Conservation (phyloP, 2,888 invertebrate species). For the Amblyteles armatorius region DNA sequence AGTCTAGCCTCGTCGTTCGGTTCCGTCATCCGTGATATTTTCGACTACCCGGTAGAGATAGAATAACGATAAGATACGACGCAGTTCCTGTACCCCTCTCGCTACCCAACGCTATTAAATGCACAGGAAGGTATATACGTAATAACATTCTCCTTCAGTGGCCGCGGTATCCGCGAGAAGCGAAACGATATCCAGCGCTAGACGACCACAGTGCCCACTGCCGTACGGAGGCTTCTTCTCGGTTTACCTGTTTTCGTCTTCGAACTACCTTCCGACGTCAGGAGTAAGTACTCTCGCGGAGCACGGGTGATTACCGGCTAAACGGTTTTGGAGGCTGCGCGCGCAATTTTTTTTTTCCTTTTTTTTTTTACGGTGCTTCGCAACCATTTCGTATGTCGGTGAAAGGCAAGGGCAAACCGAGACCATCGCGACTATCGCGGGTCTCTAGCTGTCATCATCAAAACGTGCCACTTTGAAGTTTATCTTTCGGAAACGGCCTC, state of each 20-base stretch:
- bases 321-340: conserved; percentile 4
- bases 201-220: conserved; percentile 19
- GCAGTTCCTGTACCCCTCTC: conserved; percentile 32
- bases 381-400: background rate
- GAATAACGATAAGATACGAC: conserved; percentile 46
- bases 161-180: conserved; percentile 53
- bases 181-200: conserved; percentile 43
- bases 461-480: background rate
- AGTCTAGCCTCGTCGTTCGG: background rate
- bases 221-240: conserved; percentile 23
- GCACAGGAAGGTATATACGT: conserved; percentile 33
- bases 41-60: conserved; percentile 2
- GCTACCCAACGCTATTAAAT: background rate
- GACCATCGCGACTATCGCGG: background rate
- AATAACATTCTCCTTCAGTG: conserved; percentile 31
- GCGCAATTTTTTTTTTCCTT: background rate
- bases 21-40: background rate
- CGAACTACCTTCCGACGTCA: conserved; percentile 14
- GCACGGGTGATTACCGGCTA: conserved; percentile 27
- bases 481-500: background rate
- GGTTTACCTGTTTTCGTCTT: conserved; percentile 34
- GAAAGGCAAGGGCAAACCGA: background rate
- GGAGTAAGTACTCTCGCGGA: conserved; percentile 14
- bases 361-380: background rate
- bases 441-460: background rate